These are phyloP conservation scores for Girardinus metallicus DNA, from an alignment of 2,797 vertebrate genomes.

Conservation along the genomic window DNA sequence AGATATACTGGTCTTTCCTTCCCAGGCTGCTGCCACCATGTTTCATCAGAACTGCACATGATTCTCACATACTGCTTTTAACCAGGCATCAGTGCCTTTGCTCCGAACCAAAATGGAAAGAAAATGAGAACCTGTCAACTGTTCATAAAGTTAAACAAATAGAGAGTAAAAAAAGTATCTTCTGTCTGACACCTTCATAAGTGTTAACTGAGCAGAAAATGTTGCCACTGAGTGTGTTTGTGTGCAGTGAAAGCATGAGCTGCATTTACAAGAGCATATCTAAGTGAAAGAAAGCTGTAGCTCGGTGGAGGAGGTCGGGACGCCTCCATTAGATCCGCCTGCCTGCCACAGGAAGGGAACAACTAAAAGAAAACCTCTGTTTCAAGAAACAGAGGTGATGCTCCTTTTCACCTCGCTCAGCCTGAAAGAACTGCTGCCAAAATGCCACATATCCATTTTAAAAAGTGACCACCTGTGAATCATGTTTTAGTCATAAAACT, in stretches of 20 bases:
- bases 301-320: conserved; percentile 23
- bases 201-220: conserved; percentile 24
- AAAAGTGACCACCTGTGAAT: neutral
- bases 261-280: conserved; percentile 21
- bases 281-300: conserved; percentile 19
- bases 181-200: conserved; percentile 21
- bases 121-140: neutral
- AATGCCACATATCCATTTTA: conserved; percentile 32
- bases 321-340: conserved; percentile 28
- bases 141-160: conserved; percentile 4
- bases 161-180: neutral
- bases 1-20: neutral
- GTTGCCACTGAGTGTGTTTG: neutral
- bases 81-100: neutral
- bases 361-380: neutral
- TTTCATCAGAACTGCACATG: neutral
- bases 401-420: neutral
- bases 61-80: neutral
- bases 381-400: conserved; percentile 4
- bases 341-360: neutral
- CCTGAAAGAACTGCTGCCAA: conserved; percentile 14
- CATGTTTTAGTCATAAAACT: conserved; percentile 1
- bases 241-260: conserved; percentile 16
- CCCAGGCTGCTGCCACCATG: neutral
- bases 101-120: neutral